phyloP scores from a whole-genome alignment of 2,888 invertebrate species.

The Acronicta leporina region DNA sequence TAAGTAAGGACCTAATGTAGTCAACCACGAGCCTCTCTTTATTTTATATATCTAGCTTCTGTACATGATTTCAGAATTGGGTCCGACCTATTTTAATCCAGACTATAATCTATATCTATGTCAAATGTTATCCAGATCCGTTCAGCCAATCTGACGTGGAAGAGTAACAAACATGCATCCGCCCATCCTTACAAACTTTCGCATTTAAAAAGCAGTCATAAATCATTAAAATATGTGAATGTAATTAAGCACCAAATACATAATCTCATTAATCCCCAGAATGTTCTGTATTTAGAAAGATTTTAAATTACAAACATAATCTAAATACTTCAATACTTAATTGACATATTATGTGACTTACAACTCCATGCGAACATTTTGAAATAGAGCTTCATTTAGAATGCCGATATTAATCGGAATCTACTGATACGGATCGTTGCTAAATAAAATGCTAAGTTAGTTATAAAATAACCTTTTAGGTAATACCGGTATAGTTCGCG shows the following conservation, averaged over 20 bases:
- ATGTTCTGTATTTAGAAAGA: conserved; percentile 18
- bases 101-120: too few species aligned
- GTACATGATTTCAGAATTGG: too few species aligned
- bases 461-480: conserved; percentile 43
- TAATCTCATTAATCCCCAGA: conserved; percentile 15
- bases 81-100: too few species aligned
- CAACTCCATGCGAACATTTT: conserved; percentile 20
- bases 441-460: conserved; percentile 42
- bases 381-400: conserved; percentile 39
- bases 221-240: background rate
- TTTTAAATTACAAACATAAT: conserved; percentile 46
- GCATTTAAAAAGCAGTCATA: conserved; percentile 5
- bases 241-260: conserved; percentile 14
- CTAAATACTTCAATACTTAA: conserved; percentile 27
- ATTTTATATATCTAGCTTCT: too few species aligned
- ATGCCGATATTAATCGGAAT: conserved; percentile 48
- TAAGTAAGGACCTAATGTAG: too few species aligned
- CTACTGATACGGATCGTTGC: conserved; percentile 39
- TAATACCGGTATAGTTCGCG: conserved; percentile 42
- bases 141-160: too few species aligned
- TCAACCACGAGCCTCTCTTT: too few species aligned
- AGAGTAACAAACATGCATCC: too few species aligned
- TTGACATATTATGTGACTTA: conserved; percentile 42
- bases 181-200: too few species aligned
- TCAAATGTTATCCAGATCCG: too few species aligned